phyloP scores from a whole-genome alignment of 2,888 invertebrate species.

The Dermolepida albohirtum region DNA sequence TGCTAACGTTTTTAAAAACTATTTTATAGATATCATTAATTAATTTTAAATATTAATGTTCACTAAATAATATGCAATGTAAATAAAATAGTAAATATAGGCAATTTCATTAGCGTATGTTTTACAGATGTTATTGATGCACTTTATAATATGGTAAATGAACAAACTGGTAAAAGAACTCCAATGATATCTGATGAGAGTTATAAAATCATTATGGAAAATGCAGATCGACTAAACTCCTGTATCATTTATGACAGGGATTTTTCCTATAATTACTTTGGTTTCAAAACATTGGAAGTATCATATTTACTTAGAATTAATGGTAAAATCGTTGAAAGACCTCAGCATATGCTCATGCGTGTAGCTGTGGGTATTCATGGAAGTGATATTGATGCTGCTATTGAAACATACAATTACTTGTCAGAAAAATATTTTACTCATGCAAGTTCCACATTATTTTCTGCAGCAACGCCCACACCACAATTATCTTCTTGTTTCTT shows the following conservation, averaged over 20 bases:
- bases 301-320: constrained; percentile 94
- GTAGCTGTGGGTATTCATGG: constrained; percentile 97
- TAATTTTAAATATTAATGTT: not conserved
- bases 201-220: constrained; percentile 82
- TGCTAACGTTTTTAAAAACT: not conserved
- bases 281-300: constrained; percentile 97
- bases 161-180: constrained; percentile 75
- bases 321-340: constrained; percentile 93
- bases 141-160: constrained; percentile 81
- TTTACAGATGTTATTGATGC: constrained; percentile 90
- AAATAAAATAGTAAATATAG: too few relatives aligned
- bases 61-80: not conserved
- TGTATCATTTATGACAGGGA: constrained; percentile 97
- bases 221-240: constrained; percentile 92
- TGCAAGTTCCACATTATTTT: constrained; percentile 97
- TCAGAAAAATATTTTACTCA: constrained; percentile 96
- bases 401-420: constrained; percentile 95
- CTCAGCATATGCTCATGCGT: constrained; percentile 99
- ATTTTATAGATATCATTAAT: not conserved
- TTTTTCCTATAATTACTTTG: constrained; percentile 97
- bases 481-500: constrained; percentile 97
- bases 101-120: not conserved
- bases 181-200: constrained; percentile 91
- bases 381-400: constrained; percentile 90
- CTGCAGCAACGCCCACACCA: constrained; percentile 91